These are phyloP conservation scores for Tridacna gigas DNA, from an alignment of 2,888 invertebrate species.

Conservation along the genomic window DNA sequence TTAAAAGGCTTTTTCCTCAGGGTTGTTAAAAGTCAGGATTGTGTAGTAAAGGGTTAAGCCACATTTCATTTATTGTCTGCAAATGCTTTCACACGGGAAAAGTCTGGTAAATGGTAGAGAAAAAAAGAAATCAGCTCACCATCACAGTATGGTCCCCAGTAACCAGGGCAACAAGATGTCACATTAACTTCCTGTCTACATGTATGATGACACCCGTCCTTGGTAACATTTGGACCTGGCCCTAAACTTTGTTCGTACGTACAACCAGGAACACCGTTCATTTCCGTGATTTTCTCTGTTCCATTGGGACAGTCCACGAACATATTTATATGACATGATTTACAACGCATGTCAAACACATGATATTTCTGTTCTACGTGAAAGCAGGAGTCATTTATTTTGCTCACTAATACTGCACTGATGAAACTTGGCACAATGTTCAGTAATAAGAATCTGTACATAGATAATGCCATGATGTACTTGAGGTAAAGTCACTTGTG, in stretches of 20 bases:
- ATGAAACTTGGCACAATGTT: neutral
- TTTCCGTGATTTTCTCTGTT: constrained; percentile 32
- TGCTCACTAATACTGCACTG: neutral
- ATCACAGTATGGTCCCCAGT: constrained; percentile 75
- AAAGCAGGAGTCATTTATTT: neutral
- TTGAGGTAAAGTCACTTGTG: neutral
- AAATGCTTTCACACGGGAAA: no score
- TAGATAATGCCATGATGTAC: neutral
- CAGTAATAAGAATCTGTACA: neutral
- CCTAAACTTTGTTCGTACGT: constrained; percentile 35
- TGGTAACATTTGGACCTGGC: constrained; percentile 29
- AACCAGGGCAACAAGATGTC: constrained; percentile 71
- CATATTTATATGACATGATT: constrained; percentile 40
- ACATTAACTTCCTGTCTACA: constrained; percentile 51
- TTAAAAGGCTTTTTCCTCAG: neutral
- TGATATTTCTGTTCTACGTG: neutral
- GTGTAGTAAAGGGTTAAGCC: neutral
- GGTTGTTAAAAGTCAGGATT: neutral
- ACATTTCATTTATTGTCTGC: no score
- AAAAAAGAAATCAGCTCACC: constrained; percentile 62
- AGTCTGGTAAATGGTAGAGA: no score
- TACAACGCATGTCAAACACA: constrained; percentile 41
- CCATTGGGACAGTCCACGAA: constrained; percentile 46
- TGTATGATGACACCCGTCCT: constrained; percentile 67
- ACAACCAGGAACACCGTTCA: constrained; percentile 39